Evolutionary conservation across 2,888 invertebrate species (phyloP).

Genomic region (Agrilus mali): DNA sequence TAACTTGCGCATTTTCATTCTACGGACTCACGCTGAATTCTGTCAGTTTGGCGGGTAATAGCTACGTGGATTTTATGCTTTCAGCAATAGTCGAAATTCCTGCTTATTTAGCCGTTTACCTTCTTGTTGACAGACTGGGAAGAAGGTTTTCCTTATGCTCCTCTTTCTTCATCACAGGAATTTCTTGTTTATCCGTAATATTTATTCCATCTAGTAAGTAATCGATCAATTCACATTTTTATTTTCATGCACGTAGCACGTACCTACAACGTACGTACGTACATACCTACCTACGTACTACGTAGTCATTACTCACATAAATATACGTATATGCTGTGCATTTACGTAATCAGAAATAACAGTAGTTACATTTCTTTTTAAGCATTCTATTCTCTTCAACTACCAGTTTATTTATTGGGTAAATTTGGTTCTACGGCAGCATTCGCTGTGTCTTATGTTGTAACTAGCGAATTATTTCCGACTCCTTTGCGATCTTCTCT

Average conservation of each 20-base stretch:
- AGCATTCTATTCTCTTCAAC: slow-evolving; percentile 38
- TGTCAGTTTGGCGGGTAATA: slow-evolving; percentile 59
- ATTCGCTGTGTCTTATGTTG: slow-evolving; percentile 51
- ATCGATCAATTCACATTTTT: too few species aligned
- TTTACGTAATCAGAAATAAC: neutral
- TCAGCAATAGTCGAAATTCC: slow-evolving; percentile 60
- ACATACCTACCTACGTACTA: too few species aligned
- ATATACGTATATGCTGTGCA: neutral
- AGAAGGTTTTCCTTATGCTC: slow-evolving; percentile 49
- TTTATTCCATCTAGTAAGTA: slow-evolving; percentile 41
- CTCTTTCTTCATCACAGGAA: slow-evolving; percentile 49
- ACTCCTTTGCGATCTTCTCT: slow-evolving; percentile 49
- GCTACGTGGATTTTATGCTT: slow-evolving; percentile 63
- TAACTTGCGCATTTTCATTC: slow-evolving; percentile 65
- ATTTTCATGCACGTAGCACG: too few species aligned
- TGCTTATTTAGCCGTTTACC: slow-evolving; percentile 50
- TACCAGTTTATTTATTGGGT: slow-evolving; percentile 45
- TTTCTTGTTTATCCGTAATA: slow-evolving; percentile 44
- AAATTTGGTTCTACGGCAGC: slow-evolving; percentile 54
- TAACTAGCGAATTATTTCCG: slow-evolving; percentile 57
- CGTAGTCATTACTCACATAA: too few species aligned
- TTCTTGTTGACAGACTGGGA: slow-evolving; percentile 50
- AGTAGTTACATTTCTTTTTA: slow-evolving; percentile 30
- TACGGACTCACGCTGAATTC: slow-evolving; percentile 71
- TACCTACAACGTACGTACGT: too few species aligned